phyloP scores from a whole-genome alignment of 2,888 invertebrate species.

The Selenia dentaria region DNA sequence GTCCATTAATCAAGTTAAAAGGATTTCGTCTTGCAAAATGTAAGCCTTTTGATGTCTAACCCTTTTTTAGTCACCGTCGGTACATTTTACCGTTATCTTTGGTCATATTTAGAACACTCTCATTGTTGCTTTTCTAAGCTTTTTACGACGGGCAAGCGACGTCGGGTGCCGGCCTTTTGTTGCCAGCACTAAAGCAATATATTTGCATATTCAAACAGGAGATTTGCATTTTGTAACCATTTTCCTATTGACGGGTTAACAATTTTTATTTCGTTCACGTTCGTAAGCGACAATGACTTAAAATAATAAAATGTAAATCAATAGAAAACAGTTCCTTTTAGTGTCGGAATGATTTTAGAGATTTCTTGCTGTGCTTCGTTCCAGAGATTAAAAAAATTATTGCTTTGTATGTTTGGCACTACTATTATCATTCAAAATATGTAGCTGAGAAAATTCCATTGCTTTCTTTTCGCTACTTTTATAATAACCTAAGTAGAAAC shows the following conservation, averaged over 20 bases:
- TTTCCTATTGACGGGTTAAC: conserved; percentile 55
- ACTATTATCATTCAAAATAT: no score
- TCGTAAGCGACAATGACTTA: conserved; percentile 56
- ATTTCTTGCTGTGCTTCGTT: conserved; percentile 10
- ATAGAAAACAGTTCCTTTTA: conserved; percentile 50
- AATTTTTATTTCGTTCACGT: conserved; percentile 56
- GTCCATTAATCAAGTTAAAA: conserved; percentile 76
- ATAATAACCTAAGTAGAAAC: no score
- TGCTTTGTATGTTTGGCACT: no score
- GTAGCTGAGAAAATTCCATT: no score
- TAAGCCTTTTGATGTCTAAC: conserved; percentile 56
- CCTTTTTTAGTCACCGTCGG: conserved; percentile 64
- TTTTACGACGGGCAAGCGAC: conserved; percentile 63
- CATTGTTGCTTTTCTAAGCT: conserved; percentile 66
- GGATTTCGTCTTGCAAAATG: conserved; percentile 66
- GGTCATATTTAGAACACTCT: conserved; percentile 67
- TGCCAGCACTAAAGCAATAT: conserved; percentile 51
- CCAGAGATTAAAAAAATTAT: conserved; percentile 6
- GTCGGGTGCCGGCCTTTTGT: conserved; percentile 62
- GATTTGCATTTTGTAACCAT: conserved; percentile 72
- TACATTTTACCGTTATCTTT: conserved; percentile 58
- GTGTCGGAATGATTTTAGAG: conserved; percentile 30
- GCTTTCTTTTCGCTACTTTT: no score
- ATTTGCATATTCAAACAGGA: conserved; percentile 75
- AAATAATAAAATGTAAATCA: conserved; percentile 71